Evolutionary conservation across 2,113 vertebrate species (phyloP), one percentile per base, ranked within the genome.

Genomic region (Muscicapa adusta): DNA sequence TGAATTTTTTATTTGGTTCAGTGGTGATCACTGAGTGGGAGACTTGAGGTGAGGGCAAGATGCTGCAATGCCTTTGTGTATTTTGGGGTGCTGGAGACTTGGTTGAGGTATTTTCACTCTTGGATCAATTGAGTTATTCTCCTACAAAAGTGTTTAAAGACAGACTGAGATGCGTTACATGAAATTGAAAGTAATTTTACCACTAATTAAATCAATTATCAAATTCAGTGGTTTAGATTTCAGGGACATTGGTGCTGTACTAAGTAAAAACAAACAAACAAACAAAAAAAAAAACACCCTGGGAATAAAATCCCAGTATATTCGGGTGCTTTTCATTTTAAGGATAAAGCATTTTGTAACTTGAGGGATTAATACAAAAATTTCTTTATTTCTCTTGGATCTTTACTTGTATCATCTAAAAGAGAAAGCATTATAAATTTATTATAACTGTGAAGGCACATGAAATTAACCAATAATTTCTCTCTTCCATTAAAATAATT

Each of bases 221-320:
- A 78, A 67, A 62, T 42, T 7, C 10, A 25, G 7, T 43, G 31
- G 1, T 33, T 72, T 48, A 84, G 28, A 36, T 65, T 78, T 82
- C 13, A 60, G 5, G 34, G 34, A 29, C 4, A 1, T 48, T 45
- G 6, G 11, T 80, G 5, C 17, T 24, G 24, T 57, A 23, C 5
- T 61, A 8, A 26, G 33, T 34, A 18, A 0, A 51, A 58, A 80
- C n/a, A n/a, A n/a, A n/a, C n/a, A n/a, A n/a, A n/a, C n/a, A n/a
- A n/a, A n/a, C n/a, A n/a, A n/a, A n/a, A n/a, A n/a, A n/a, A 72
- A 58, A 80, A 72, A 28, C 19, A 10, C 4, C 5, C 17, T 28
- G 20, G 5, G 2, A 36, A 15, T 6, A 45, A 29, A 38, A 8
- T 3, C 6, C 3, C 2, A 22, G 9, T 26, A 14, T 15, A 29